A percentile compares a stretch with the other conserved stretches of the same genome.
phyloP scores from a whole-genome alignment of 2,113 vertebrate genomes.

The Anseranas semipalmata region DNA sequence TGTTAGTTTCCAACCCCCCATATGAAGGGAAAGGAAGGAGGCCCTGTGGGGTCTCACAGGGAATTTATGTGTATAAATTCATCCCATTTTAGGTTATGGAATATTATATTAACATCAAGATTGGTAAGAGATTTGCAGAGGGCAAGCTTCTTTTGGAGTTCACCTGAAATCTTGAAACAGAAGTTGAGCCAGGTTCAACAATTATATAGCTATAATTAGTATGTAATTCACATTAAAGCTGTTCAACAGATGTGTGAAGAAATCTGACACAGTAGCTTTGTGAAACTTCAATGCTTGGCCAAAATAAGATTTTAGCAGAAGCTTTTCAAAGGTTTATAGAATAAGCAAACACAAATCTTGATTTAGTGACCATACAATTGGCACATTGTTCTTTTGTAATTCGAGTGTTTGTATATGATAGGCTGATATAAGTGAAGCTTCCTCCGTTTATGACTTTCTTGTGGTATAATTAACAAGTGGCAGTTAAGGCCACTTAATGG shows the following conservation, averaged over 20 bases:
- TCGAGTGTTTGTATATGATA: not conserved
- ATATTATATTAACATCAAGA: not conserved
- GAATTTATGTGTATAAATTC: not conserved
- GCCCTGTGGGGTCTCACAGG: not conserved
- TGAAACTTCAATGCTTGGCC: not conserved
- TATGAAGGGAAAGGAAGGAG: not conserved
- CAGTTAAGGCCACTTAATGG: not conserved
- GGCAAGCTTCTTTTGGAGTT: not conserved
- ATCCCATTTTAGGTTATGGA: not conserved
- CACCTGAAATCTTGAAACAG: not conserved
- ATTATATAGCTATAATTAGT: not conserved
- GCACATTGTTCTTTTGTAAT: not conserved
- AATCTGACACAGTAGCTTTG: not conserved
- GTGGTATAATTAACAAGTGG: not conserved
- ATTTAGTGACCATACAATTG: not conserved
- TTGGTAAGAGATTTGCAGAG: not conserved
- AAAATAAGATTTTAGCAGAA: not conserved
- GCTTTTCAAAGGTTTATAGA: not conserved
- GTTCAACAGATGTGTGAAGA: not conserved
- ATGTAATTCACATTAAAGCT: not conserved
- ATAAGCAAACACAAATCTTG: not conserved
- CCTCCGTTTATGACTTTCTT: not conserved
- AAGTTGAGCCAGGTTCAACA: not conserved
- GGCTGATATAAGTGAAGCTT: not conserved
- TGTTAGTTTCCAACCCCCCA: not conserved